Base-by-base conservation (phyloP, 2,797 vertebrate species). In the Liparis tanakae region DNA sequence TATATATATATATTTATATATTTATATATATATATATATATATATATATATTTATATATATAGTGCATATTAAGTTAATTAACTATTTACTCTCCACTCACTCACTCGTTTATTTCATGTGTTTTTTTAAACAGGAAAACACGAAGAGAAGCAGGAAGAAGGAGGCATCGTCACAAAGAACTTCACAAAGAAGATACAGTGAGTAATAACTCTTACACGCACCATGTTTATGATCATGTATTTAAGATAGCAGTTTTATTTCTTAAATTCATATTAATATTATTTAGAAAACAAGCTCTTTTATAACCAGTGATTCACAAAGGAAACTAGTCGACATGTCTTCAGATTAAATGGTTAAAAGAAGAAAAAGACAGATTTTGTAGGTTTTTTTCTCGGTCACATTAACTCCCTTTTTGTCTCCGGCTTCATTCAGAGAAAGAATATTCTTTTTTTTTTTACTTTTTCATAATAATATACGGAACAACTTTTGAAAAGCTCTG, bases 111-210 rank as follows among this genome's bases (percentile, higher is more conserved):
- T 30, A 4, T n/a, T 61, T 20, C 75, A 41, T 41, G 4, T 41
- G 39, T 62, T 74, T 81, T 86, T 25, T 41, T 72, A 18, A 73
- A 68, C 92, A 99, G 97, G 98, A 71, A 98, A 97, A 87, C 98
- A 99, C 0, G 98, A 99, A 88, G 98, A 99, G 90, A 97, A 97
- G 85, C 98, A 99, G 80, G 95, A 97, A 14, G 97, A 99, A 91
- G 98, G 98, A 17, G 97, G 98, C 50, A 98, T 98, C 1, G 97
- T 99, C 72, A 98, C 97, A 71, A 99, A 99, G 95, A 99, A 99
- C 89, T 99, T 99, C 94, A 99, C 97, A 66, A 99, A 99, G 94
- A 99, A 99, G 94, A 98, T 99, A 90, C 98, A 99, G 98, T 99
- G 90, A 95, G 98, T 97, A 20, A 60, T 30, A 51, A 33, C 51